phyloP scores from a whole-genome alignment of 2,113 vertebrate genomes.

The Pygoscelis adeliae region DNA sequence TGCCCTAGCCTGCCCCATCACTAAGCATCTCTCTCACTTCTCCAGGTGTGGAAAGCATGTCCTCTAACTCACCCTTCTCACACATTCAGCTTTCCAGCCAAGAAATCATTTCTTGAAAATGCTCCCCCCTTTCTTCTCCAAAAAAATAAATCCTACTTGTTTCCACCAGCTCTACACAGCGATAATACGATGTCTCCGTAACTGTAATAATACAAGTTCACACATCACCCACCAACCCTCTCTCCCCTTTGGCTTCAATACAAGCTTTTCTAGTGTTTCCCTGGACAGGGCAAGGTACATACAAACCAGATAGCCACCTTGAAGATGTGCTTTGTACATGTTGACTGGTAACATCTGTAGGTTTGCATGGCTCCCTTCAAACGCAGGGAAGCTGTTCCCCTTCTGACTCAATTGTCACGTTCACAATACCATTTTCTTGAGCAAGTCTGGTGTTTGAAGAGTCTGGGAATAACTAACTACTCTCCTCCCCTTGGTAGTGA shows the following conservation, averaged over 20 bases:
- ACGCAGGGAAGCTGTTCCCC: not conserved
- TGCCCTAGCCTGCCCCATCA: not conserved
- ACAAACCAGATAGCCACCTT: not conserved
- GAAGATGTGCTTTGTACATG: not conserved
- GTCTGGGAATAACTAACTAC: not conserved
- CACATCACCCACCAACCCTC: accelerated
- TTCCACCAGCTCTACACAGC: not conserved
- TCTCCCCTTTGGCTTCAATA: not conserved
- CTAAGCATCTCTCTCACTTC: not conserved
- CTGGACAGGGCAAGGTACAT: not conserved
- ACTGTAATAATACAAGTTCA: not conserved
- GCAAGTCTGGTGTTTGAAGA: not conserved
- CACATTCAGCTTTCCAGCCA: not conserved
- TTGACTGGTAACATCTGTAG: not conserved
- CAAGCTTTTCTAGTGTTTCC: not conserved
- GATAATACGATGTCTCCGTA: not conserved
- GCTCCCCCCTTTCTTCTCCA: not conserved
- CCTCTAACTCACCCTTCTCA: not conserved
- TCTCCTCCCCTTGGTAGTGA: not conserved
- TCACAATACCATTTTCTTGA: not conserved
- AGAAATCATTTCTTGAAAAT: not conserved
- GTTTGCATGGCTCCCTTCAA: not conserved
- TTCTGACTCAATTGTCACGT: not conserved
- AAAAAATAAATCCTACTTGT: not conserved
- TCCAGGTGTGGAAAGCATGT: not conserved